Base-by-base conservation (phyloP, 2,113 vertebrate species). In the Bubo blakistoni region DNA sequence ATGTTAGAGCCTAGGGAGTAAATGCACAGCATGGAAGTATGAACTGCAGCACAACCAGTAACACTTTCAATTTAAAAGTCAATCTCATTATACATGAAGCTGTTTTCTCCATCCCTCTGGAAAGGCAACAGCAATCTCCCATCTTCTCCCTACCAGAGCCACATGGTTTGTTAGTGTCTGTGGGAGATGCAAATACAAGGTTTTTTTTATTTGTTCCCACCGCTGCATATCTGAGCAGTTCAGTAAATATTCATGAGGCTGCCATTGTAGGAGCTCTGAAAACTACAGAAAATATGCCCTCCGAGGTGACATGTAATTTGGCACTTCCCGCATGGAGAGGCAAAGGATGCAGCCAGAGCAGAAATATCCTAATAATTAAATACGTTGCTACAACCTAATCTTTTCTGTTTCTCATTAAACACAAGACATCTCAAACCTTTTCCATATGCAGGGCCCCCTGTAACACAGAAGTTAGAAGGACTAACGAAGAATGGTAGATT, bases 1-100 rank as follows among this genome's bases (percentile, higher is more conserved):
- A 98, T 98, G 98, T 93, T 97, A 98, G 96, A 98, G 98, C 98
- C 97, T 95, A 97, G 98, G 97, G 98, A 97, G 96, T 97, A 96
- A 96, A 90, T 47, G 95, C 98, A 25, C 98, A 97, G 98, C 97
- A 77, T 97, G 97, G 95, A 94, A 96, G 96, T 89, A 88, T 58
- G 97, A 97, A 96, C 97, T 85, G 94, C 86, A 83, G 92, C 94
- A 90, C 96, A 83, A 95, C 94, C 62, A 66, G 90, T 49, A 90
- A 96, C 97, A 94, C 97, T 96, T 98, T 91, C 96, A 95, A 97
- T 97, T 97, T 97, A 96, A 98, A 97, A 98, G 97, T 98, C 98
- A 97, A 96, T 98, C 97, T 98, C 97, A 97, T 98, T 98, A 98
- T 96, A 96, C 95, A 26, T 91, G 96, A 95, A 97, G 97, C 97